Percentiles rank a stretch among this genome's conserved stretches.
Conservation (phyloP, 35 echinoderm and acorn worm genomes). For the Ophiothrix spiculata region DNA sequence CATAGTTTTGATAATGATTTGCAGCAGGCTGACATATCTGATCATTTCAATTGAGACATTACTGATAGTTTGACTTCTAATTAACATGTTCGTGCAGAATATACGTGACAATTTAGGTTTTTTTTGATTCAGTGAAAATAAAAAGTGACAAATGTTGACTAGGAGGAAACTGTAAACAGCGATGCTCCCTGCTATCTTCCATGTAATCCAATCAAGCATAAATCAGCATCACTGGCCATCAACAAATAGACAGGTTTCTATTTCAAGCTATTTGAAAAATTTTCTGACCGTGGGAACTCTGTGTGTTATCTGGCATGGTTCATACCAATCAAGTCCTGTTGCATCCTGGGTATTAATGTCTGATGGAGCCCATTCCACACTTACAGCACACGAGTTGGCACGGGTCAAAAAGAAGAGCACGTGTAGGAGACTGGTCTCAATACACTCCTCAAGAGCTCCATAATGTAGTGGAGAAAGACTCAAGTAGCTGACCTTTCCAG, state of each 20-base stretch:
- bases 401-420: not conserved
- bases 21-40: no score
- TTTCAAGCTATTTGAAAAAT: conserved; percentile 14
- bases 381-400: conserved; percentile 1
- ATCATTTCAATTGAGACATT: no score
- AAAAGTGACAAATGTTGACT: not conserved
- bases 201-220: not conserved
- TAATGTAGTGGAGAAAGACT: not conserved
- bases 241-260: conserved; percentile 16
- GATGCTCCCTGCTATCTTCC: not conserved
- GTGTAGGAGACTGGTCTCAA: not conserved
- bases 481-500: not conserved
- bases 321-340: not conserved
- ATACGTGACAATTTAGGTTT: not conserved
- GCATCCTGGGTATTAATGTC: not conserved
- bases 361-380: conserved; percentile 14
- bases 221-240: conserved; percentile 1
- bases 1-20: no score
- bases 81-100: not conserved
- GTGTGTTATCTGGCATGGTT: conserved; percentile 1
- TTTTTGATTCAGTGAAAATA: not conserved
- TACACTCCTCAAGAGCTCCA: not conserved
- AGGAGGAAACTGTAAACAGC: not conserved
- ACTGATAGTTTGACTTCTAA: not conserved
- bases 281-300: conserved; percentile 11